Base-by-base conservation (phyloP, 1,140 invertebrate species). In the Sesamia nonagrioides region DNA sequence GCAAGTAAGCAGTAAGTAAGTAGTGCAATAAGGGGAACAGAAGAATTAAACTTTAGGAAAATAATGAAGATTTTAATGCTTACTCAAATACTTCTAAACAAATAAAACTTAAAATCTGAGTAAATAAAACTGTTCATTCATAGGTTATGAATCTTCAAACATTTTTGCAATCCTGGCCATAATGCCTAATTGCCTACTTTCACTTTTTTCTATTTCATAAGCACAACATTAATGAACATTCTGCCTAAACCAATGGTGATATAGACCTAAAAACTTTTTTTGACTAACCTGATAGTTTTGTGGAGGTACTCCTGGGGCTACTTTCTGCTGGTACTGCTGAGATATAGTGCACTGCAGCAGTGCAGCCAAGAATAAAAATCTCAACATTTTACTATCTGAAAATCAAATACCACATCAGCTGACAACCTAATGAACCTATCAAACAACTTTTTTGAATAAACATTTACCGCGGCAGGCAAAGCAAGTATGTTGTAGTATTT, bases 281-380 rank as follows among this genome's bases (percentile, higher is more conserved):
- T n/a, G 27, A 82, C 33, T 82, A 83, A 94, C 93, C 86, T 94
- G 93, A 79, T 94, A 94, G 50, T 88, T 91, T 68, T 94, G 93
- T 27, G 93, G 93, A 0, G 93, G 93, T 0, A 94, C 93, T 5
- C 93, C 93, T 4, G 93, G 93, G 0, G 93, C 93, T 0, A 94
- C 93, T 85, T 93, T 94, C 63, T 94, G 92, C 37, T 94, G 92
- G 75, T 94, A 94, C 60, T 94, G 92, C 52, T 94, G 92, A 9
- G 87, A 89, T 75, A 92, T 82, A 0, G 82, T 82, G 68, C 89
- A 89, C 69, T 93, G 90, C 33, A 93, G 71, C 2, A 91, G 63
- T 6, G 88, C 88, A 81, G 87, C 83, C 6, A 94, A 85, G 60
- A 92, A 76, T 78, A 92, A 21, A 21, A 89, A 80, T 50, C 88